Percentiles rank a stretch among this genome's conserved stretches.
phyloP scores from a whole-genome alignment of 2,113 vertebrate genomes.

The Neomonachus schauinslandi region DNA sequence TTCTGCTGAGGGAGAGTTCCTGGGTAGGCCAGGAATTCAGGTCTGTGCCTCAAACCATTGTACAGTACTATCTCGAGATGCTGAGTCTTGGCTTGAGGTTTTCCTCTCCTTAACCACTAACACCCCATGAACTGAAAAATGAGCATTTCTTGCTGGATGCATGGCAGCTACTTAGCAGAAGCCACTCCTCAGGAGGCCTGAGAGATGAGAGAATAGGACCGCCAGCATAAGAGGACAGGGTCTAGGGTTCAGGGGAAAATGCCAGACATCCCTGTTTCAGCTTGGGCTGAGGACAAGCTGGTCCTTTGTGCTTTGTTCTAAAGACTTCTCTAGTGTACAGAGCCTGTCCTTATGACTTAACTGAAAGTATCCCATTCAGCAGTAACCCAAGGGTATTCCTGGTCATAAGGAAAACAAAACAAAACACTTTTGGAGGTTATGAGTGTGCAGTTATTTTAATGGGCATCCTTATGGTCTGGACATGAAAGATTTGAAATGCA shows the following conservation, averaged over 20 bases:
- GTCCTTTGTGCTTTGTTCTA: constrained; percentile 56
- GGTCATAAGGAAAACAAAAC: neutral
- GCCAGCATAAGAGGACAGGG: neutral
- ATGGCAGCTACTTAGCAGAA: neutral
- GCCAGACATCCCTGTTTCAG: constrained; percentile 35
- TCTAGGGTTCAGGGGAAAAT: neutral
- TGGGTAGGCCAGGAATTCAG: neutral
- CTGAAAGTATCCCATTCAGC: neutral
- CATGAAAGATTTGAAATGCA: neutral
- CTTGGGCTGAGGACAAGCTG: neutral
- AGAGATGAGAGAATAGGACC: neutral
- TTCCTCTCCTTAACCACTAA: neutral
- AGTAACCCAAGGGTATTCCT: neutral
- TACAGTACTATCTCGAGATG: neutral
- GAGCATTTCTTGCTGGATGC: neutral
- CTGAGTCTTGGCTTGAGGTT: neutral
- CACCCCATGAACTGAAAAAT: neutral
- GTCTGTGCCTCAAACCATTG: neutral
- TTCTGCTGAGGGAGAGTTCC: neutral
- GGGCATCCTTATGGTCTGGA: neutral
- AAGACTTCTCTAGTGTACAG: constrained; percentile 13
- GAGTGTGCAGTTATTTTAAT: neutral
- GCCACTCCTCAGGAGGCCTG: neutral
- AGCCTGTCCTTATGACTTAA: neutral
- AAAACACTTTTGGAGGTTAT: neutral